A percentile compares a stretch with the other conserved stretches of the same genome.
These are phyloP conservation scores for Eupithecia vulgata DNA, from an alignment of 2,888 invertebrate genomes.

Conservation along the genomic window DNA sequence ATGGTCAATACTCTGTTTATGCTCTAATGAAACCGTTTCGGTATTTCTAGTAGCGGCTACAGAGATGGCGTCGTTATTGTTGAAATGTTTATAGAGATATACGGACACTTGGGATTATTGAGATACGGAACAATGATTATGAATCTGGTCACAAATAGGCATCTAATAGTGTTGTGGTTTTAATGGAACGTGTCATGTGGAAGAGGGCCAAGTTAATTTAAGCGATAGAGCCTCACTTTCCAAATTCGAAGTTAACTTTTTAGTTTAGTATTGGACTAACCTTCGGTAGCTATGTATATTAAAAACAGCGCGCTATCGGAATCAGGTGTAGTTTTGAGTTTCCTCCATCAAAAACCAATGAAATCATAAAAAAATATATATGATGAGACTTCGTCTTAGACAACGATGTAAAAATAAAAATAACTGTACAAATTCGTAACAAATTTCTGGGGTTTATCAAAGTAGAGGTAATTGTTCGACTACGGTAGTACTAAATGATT, in stretches of 20 bases:
- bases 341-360: too few relatives aligned
- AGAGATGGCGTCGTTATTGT: constrained; percentile 22
- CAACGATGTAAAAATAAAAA: too few relatives aligned
- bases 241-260: background rate
- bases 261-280: background rate
- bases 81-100: constrained; percentile 31
- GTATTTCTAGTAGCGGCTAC: constrained; percentile 36
- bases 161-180: constrained; percentile 6
- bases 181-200: background rate
- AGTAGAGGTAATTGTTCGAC: background rate
- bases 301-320: background rate
- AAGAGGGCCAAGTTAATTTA: background rate
- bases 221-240: background rate
- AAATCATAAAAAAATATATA: too few relatives aligned
- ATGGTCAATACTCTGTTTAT: constrained; percentile 44
- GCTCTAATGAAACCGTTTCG: constrained; percentile 33
- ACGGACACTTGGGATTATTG: constrained; percentile 22
- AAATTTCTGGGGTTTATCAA: background rate
- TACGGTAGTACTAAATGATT: background rate
- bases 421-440: too few relatives aligned
- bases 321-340: background rate
- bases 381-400: too few relatives aligned
- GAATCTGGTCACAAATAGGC: constrained; percentile 6
- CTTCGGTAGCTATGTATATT: background rate
- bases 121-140: constrained; percentile 17